Evolutionary conservation across 2,113 vertebrate genomes (phyloP).

Genomic region (Glaucidium brasilianum): DNA sequence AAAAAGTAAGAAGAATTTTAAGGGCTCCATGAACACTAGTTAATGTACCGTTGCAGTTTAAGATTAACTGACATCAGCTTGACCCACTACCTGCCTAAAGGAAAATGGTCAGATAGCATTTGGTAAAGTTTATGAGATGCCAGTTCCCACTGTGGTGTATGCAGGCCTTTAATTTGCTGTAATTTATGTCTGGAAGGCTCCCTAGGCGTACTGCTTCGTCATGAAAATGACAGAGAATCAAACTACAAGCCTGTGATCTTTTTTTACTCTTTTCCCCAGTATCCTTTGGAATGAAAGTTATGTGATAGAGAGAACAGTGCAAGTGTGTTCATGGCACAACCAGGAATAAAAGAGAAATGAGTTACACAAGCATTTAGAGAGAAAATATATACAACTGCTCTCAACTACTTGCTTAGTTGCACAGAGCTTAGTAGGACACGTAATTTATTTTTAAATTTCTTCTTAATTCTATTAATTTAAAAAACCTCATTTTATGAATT

Average conservation of each 20-base stretch:
- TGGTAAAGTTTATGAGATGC: constrained; percentile 16
- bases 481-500: not conserved
- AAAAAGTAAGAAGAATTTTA: constrained; percentile 7
- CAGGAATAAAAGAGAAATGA: not conserved
- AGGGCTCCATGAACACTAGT: not conserved
- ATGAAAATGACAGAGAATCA: constrained; percentile 2
- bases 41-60: not conserved
- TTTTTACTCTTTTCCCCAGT: not conserved
- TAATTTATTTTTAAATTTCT: not conserved
- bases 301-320: not conserved
- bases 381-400: not conserved
- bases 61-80: constrained; percentile 34
- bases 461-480: not conserved
- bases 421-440: not conserved
- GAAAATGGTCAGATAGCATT: constrained; percentile 33
- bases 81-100: constrained; percentile 17
- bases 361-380: not conserved
- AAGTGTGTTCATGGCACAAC: not conserved
- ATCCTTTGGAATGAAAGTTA: not conserved
- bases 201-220: not conserved
- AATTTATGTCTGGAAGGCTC: not conserved
- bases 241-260: not conserved
- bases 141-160: not conserved
- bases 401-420: not conserved
- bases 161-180: constrained; percentile 1